These are phyloP conservation scores for Aptenodytes patagonicus DNA, from an alignment of 2,113 vertebrate genomes.

Conservation along the genomic window DNA sequence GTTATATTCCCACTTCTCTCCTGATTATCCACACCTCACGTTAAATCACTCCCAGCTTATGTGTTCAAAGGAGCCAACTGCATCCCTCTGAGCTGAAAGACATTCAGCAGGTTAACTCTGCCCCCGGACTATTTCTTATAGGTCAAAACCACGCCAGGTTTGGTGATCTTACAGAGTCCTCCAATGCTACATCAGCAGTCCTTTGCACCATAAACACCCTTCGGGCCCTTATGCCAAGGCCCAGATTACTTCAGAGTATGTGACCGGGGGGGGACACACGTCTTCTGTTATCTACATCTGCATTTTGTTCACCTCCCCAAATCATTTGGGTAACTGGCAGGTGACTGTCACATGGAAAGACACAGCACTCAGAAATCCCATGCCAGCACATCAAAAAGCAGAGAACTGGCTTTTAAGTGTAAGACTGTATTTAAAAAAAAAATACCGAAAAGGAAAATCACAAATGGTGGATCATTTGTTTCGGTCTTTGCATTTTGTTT, in stretches of 20 bases:
- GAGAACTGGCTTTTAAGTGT: not conserved
- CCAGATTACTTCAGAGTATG: not conserved
- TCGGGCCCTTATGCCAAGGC: not conserved
- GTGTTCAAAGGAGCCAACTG: not conserved
- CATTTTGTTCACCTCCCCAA: not conserved
- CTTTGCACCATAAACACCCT: not conserved
- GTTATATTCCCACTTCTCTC: not conserved
- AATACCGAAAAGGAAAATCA: not conserved
- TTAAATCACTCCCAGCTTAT: not conserved
- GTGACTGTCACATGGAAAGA: not conserved
- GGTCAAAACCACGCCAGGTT: not conserved
- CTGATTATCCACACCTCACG: not conserved
- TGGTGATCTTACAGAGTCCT: not conserved
- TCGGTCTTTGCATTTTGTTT: not conserved
- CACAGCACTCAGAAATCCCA: not conserved
- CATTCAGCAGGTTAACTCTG: not conserved
- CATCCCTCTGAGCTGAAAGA: not conserved
- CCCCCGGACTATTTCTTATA: not conserved
- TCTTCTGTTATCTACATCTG: not conserved
- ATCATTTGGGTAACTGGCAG: not conserved
- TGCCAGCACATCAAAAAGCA: not conserved
- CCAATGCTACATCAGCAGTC: not conserved
- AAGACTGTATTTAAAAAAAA: not conserved
- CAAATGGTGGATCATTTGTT: not conserved
- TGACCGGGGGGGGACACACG: not conserved